Conservation (phyloP, 2,113 vertebrate genomes). For the Corythornis madagascariensis region DNA sequence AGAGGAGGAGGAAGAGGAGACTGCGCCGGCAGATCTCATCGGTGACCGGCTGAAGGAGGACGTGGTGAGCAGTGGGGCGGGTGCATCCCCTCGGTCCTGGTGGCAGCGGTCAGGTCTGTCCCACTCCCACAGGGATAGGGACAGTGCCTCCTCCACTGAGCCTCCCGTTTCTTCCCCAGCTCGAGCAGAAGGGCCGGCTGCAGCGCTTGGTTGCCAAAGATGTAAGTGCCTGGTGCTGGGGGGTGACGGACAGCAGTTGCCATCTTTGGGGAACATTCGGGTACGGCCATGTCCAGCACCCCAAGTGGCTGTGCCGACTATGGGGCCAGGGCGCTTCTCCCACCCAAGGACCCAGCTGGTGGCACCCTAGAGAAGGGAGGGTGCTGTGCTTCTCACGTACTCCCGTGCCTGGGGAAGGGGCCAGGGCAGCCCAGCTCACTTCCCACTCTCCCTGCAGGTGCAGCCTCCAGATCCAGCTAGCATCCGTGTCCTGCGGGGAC, state of each 20-base stretch:
- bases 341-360: rapidly evolving
- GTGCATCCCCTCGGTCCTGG: neutral
- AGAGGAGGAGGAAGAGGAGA: slow-evolving; percentile 82
- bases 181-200: slow-evolving; percentile 92
- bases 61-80: slow-evolving; percentile 77
- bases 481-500: slow-evolving; percentile 87
- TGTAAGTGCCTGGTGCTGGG: slow-evolving; percentile 72
- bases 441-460: slow-evolving; percentile 71
- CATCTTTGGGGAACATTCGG: rapidly evolving
- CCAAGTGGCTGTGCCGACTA: rapidly evolving
- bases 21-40: slow-evolving; percentile 80
- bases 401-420: neutral
- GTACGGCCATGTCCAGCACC: rapidly evolving
- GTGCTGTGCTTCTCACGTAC: rapidly evolving
- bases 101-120: neutral
- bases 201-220: slow-evolving; percentile 89
- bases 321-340: neutral
- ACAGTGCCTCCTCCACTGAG: neutral
- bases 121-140: neutral
- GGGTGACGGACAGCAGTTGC: rapidly evolving
- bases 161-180: slow-evolving; percentile 67
- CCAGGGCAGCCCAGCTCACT: neutral
- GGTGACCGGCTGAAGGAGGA: slow-evolving; percentile 90
- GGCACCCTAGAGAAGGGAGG: neutral
- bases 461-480: slow-evolving; percentile 79